phyloP scores from a whole-genome alignment of 2,797 vertebrate genomes.

The Spea hammondii region DNA sequence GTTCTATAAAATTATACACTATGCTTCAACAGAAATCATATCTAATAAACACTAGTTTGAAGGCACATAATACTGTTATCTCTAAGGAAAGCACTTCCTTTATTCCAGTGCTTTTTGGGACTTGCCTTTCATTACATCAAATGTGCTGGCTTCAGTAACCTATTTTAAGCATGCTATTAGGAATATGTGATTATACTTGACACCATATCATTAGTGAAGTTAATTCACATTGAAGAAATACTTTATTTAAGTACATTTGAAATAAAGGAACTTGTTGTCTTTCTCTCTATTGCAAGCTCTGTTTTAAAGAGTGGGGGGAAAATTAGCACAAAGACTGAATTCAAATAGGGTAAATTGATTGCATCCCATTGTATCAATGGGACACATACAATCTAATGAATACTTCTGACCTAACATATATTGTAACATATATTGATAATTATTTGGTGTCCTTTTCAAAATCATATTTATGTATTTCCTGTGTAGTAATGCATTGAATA shows the following conservation, averaged over 20 bases:
- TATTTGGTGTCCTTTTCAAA: too few species aligned
- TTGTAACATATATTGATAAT: too few species aligned
- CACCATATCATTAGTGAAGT: constrained; percentile 65
- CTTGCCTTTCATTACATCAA: constrained; percentile 19
- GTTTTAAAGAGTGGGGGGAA: background rate
- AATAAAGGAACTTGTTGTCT: constrained; percentile 14
- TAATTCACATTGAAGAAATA: constrained; percentile 56
- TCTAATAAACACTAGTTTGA: constrained; percentile 37
- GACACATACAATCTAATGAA: too few species aligned
- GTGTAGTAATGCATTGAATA: too few species aligned
- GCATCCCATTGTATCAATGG: too few species aligned
- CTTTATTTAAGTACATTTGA: constrained; percentile 30
- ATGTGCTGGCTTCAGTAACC: constrained; percentile 49
- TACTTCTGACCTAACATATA: too few species aligned
- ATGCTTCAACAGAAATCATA: constrained; percentile 28
- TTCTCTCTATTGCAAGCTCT: background rate
- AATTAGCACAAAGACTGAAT: background rate
- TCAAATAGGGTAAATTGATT: background rate
- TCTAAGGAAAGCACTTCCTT: constrained; percentile 17
- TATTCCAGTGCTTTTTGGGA: constrained; percentile 22
- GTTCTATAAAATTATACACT: constrained; percentile 29
- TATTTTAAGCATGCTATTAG: constrained; percentile 61
- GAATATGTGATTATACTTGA: constrained; percentile 70
- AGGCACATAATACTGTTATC: constrained; percentile 35
- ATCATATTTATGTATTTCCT: too few species aligned